Evolutionary conservation across 2,113 vertebrate genomes (phyloP), one percentile per base, ranked within the genome.

Genomic region (Mustelus asterias): DNA sequence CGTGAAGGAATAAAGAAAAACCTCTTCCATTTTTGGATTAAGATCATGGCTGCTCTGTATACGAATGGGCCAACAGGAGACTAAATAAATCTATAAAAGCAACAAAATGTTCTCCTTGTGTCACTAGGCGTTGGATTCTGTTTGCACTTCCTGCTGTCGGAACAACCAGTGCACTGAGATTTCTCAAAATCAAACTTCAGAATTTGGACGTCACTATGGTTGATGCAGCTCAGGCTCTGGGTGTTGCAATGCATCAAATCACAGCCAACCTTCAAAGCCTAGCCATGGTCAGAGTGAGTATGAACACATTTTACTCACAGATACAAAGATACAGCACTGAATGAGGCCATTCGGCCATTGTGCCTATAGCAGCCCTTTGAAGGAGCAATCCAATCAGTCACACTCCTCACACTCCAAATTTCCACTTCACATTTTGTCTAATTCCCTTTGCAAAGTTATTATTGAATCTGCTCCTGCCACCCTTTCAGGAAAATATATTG

Each of bases 181-280:
- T 98, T 96, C 80, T 98, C 96, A 98, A 97, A 94, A 97, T 97
- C 16, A 98, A 97, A 96, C 97, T 98, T 83, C 95, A 97, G 3
- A 96, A 95, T 80, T 96, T 96, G 96, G 97, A 98, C 41, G 60
- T 99, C 93, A 96, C 95, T 89, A 67, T 0, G 58, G 86, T 95
- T 96, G 98, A 98, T 96, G 96, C 96, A 0, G 96, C 96, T 96
- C 97, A 98, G 95, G 96, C 95, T 0, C 92, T 98, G 95, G 65
- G 98, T 3, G 80, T 97, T 94, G 97, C 97, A 96, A 85, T 98
- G 69, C 98, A 98, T 95, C 97, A 97, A 96, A 97, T 97, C 96
- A 96, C 96, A 44, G 97, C 98, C 48, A 97, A 98, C 96, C 37
- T 0, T 96, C 97, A 98, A 0, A 96, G 97, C 58, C 97, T 98